These are phyloP conservation scores for Campoletis sonorensis DNA, from an alignment of 1,140 invertebrate genomes.

Conservation along the genomic window DNA sequence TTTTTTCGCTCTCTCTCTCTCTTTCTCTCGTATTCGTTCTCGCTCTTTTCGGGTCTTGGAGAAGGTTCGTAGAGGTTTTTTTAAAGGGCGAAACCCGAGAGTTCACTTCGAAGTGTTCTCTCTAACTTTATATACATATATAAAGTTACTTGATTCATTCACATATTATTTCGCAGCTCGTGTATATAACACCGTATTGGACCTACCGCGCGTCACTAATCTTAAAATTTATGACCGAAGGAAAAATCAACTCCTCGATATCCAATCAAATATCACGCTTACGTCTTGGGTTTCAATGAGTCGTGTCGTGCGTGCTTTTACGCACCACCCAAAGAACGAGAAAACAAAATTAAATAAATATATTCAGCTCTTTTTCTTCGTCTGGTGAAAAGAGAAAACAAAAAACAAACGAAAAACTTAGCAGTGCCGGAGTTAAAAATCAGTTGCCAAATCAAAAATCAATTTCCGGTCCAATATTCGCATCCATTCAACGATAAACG, in stretches of 20 bases:
- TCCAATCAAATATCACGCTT: conserved; percentile 41
- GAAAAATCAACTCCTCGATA: conserved; percentile 65
- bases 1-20: conserved; percentile 34
- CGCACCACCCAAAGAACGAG: neutral
- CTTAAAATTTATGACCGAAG: conserved; percentile 60
- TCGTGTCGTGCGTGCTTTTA: neutral
- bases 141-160: conserved; percentile 61
- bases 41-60: neutral
- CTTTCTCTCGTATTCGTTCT: neutral
- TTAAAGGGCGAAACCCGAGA: conserved; percentile 67
- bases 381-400: no score
- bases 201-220: conserved; percentile 70
- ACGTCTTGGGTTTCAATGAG: conserved; percentile 42
- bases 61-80: conserved; percentile 51
- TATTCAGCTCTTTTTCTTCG: neutral
- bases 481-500: no score
- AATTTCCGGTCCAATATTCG: no score
- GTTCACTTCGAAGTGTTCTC: conserved; percentile 11
- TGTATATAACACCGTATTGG: conserved; percentile 52
- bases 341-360: conserved; percentile 13
- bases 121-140: neutral
- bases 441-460: no score
- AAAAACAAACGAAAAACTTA: no score
- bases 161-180: conserved; percentile 53
- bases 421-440: no score